A percentile compares a stretch with the other conserved stretches of the same genome.
phyloP scores from a whole-genome alignment of 2,888 invertebrate species.

The Leptinotarsa rubiginosa region DNA sequence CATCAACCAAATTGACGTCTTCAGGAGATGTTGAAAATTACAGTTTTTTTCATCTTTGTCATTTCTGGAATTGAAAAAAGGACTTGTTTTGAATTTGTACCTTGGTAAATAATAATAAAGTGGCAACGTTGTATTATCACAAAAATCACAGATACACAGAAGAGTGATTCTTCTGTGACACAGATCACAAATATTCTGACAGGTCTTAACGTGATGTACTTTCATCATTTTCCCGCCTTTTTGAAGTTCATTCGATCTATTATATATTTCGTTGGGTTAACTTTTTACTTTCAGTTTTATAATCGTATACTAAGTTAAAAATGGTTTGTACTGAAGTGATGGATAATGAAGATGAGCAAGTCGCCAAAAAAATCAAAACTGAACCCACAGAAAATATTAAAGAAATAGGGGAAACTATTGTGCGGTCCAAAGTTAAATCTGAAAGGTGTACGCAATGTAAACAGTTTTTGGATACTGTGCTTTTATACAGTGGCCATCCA shows the following conservation, averaged over 20 bases:
- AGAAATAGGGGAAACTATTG: slow-evolving; percentile 2
- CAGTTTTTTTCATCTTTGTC: no score
- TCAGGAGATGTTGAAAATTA: no score
- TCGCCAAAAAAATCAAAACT: slow-evolving; percentile 29
- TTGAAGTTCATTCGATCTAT: not conserved
- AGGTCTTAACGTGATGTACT: not conserved
- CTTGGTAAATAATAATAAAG: no score
- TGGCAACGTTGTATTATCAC: no score
- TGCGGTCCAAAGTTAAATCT: slow-evolving; percentile 7
- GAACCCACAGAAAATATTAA: slow-evolving; percentile 6
- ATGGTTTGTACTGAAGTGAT: not conserved
- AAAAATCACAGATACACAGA: no score
- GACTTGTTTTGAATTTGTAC: no score
- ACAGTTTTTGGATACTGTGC: slow-evolving; percentile 57
- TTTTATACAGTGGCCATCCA: slow-evolving; percentile 80
- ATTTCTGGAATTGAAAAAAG: no score
- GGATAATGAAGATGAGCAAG: not conserved
- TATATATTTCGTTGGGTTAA: not conserved
- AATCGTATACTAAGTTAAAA: not conserved
- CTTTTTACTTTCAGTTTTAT: no score
- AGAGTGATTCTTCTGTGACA: no score
- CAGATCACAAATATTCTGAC: no score
- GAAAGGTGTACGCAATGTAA: slow-evolving; percentile 59
- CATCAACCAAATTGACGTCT: no score
- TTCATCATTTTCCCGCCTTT: not conserved